Conservation (phyloP, 2,797 vertebrate genomes). For the Glossophaga mutica region DNA sequence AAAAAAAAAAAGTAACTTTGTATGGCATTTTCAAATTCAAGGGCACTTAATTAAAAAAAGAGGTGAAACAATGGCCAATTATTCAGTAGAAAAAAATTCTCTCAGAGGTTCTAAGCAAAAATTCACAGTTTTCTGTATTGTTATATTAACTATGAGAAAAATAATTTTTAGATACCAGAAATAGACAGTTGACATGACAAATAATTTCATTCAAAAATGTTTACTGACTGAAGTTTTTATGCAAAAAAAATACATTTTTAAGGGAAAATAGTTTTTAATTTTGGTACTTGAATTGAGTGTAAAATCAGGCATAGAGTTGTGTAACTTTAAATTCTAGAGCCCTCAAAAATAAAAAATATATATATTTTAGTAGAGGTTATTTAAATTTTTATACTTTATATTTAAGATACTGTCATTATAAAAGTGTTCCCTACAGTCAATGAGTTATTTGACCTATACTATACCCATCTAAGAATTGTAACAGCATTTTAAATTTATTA, state of each 20-base stretch:
- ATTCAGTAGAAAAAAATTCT: not conserved
- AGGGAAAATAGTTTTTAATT: not conserved
- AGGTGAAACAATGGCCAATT: not conserved
- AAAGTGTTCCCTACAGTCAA: no score
- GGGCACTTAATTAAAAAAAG: not conserved
- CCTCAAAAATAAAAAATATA: not conserved
- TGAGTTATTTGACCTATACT: not conserved
- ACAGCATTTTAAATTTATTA: not conserved
- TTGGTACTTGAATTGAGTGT: not conserved
- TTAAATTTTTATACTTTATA: not conserved
- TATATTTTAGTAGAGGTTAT: not conserved
- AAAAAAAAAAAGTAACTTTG: not conserved
- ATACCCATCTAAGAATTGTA: not conserved
- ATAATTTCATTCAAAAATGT: conserved; percentile 25
- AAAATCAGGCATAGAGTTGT: not conserved
- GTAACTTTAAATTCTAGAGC: not conserved
- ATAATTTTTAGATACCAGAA: not conserved
- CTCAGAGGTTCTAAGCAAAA: not conserved
- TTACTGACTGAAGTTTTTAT: not conserved
- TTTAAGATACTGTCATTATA: no score
- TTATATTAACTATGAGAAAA: not conserved
- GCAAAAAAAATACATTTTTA: not conserved
- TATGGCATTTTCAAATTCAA: conserved; percentile 15
- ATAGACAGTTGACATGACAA: not conserved
- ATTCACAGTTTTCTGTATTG: not conserved